Evolutionary conservation across 2,888 invertebrate genomes (phyloP), one percentile per base, ranked within the genome.

Genomic region (Venusia cambrica): DNA sequence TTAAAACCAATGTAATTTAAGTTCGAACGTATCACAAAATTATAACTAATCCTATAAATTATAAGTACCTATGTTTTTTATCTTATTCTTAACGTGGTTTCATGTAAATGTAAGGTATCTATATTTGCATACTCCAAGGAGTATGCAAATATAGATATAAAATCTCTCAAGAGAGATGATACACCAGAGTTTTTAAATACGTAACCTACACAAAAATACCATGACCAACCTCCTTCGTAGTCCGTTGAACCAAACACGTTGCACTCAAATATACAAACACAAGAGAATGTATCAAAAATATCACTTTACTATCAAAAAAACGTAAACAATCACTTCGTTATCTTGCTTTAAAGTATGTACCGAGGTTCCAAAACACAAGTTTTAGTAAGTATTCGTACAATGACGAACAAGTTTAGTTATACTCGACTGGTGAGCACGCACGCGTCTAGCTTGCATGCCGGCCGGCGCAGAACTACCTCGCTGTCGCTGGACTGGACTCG

Each of bases 171-270:
- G 30, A 35, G 27, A 35, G 27, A 63, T n/a, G n/a, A n/a, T 67
- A 62, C 64, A 67, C 67, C 70, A 60, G 71, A 77, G 73, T 69
- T 68, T 63, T 73, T 69, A 68, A 69, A 67, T 68, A 61, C 69
- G 77, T 72, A 68, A 72, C 70, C 68, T 75, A 70, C 74, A 73
- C 72, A 62, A 73, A 73, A 73, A 73, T 69, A 73, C 71, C 71
- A 60, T 74, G 74, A 80, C 83, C 83, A 83, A 85, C 87, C 78
- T 76, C 73, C 73, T 79, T 73, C 59, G 75, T 70, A 80, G 85
- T 87, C 84, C 87, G 78, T 84, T 85, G 85, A 87, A 87, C 87
- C 76, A 85, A 79, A 83, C 85, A 84, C 85, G 85, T 84, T 81
- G 81, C 71, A 78, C 78, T 74, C 76, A 80, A 80, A 68, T 64